These are phyloP conservation scores for Ctenopoma multispine DNA, from an alignment of 2,797 vertebrate genomes.

Conservation along the genomic window DNA sequence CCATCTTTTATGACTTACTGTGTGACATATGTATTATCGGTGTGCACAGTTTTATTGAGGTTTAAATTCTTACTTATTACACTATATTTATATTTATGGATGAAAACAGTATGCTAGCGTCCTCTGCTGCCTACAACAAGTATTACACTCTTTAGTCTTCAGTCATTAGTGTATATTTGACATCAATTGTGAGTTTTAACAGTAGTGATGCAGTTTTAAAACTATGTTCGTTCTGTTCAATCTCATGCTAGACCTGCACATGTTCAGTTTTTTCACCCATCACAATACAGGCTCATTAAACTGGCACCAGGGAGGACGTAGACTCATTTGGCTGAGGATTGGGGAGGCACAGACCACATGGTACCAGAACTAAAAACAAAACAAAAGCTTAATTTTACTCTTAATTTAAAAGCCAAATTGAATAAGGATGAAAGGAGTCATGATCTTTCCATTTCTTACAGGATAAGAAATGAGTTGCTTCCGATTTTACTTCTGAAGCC, in stretches of 20 bases:
- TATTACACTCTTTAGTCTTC: slow-evolving; percentile 32
- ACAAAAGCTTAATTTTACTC: slow-evolving; percentile 44
- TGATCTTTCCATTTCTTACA: slow-evolving; percentile 53
- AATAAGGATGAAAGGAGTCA: slow-evolving; percentile 68
- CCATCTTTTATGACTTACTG: slow-evolving; percentile 32
- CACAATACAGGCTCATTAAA: slow-evolving; percentile 32
- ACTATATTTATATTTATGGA: slow-evolving; percentile 8
- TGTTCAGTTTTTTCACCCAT: slow-evolving; percentile 22
- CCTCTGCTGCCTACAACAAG: slow-evolving; percentile 58
- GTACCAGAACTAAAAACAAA: slow-evolving; percentile 58
- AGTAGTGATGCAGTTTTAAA: slow-evolving; percentile 9
- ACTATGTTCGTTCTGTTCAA: slow-evolving; percentile 6
- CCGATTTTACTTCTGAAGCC: slow-evolving; percentile 55
- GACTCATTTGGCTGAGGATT: slow-evolving; percentile 15
- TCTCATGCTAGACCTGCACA: slow-evolving; percentile 24
- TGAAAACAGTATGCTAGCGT: slow-evolving; percentile 38
- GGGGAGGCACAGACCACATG: slow-evolving; percentile 41
- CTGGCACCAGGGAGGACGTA: slow-evolving; percentile 33
- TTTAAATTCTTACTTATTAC: slow-evolving; percentile 22
- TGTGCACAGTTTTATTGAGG: slow-evolving; percentile 29
- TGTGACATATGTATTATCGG: slow-evolving; percentile 36
- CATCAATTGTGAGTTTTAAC: slow-evolving; percentile 25
- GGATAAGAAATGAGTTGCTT: slow-evolving; percentile 53
- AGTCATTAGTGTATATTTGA: slow-evolving; percentile 9
- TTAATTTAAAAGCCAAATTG: slow-evolving; percentile 67